Evolutionary conservation across 2,888 invertebrate species (phyloP).

Genomic region (Spisula subtruncata): DNA sequence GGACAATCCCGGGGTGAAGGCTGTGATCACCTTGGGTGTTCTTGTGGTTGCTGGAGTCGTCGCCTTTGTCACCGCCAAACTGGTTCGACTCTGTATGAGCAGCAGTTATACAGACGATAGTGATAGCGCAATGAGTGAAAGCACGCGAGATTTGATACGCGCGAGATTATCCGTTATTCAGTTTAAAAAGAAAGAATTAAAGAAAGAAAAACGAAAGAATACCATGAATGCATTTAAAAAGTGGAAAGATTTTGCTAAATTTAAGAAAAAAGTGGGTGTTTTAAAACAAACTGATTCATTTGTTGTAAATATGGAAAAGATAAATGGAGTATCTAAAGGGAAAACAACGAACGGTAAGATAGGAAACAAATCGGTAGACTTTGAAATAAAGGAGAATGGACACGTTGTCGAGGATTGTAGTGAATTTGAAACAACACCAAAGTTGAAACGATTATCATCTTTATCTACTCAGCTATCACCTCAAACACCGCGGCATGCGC

Average conservation of each 20-base stretch:
- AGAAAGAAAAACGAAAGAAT: constrained; percentile 36
- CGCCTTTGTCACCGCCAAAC: constrained; percentile 78
- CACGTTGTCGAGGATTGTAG: not conserved
- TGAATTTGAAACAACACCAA: not conserved
- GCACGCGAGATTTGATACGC: constrained; percentile 74
- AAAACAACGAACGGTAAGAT: constrained; percentile 19
- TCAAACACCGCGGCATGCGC: not conserved
- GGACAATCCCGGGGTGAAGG: constrained; percentile 59
- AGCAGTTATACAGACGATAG: constrained; percentile 75
- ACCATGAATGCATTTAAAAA: constrained; percentile 37
- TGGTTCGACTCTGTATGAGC: constrained; percentile 78
- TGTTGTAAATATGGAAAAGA: constrained; percentile 19
- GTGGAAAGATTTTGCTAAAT: constrained; percentile 50
- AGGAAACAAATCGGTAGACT: constrained; percentile 17
- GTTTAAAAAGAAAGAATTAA: constrained; percentile 62
- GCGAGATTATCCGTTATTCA: constrained; percentile 73
- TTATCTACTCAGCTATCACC: constrained; percentile 5
- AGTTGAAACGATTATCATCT: constrained; percentile 23
- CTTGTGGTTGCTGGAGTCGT: constrained; percentile 75
- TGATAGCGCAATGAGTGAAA: constrained; percentile 81
- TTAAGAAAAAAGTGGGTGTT: constrained; percentile 29
- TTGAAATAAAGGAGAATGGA: constrained; percentile 21
- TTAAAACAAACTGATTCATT: not conserved
- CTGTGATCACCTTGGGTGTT: constrained; percentile 67
- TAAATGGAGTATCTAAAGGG: not conserved